Base-by-base conservation (phyloP, 2,888 invertebrate genomes). In the Alloscopus bannaensis region DNA sequence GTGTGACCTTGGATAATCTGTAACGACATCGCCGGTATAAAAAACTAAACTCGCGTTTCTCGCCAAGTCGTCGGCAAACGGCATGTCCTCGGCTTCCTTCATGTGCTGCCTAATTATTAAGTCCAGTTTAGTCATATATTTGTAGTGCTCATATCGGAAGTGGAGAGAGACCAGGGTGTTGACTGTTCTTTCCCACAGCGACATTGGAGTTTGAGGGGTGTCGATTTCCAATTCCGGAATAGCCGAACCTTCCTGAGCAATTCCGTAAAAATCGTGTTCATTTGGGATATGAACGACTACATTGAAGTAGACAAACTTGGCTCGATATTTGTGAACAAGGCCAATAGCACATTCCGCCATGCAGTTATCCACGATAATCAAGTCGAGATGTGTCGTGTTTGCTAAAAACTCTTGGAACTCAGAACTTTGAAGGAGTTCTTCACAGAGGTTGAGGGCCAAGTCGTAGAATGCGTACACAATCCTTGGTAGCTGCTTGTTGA, bases 311-410 rank as follows among this genome's bases (percentile, higher is more conserved):
- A 52, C 16, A 8, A 22, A 36, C 36, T 80, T 80, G 1, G 81
- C 82, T 11, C 60, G 64, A 24, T 75, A 73, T 24, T 75, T 78
- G 57, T 82, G 47, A 0, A 77, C 79, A 1, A 84, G n/a, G 0
- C 75, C 82, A 2, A 80, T 29, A 0, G 72, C 80, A 70, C 84
- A 84, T 22, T 83, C 84, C 20, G 78, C 36, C 24, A 80, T 69
- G 11, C 80, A 68, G 13, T 69, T 78, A 47, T 83, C 84, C 0
- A 82, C 65, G 11, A 83, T 75, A 18, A 83, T 50, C 11, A 84
- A 31, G 29, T 84, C 83, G 29, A 75, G 59, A 13, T 64, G 45
- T 0, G 20, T 36, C 16, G 72, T 76, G 13, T 71, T 47, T 0
- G 36, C 22, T 16, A 62, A 26, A 24, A 24, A 75, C 2, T 70